phyloP scores from a whole-genome alignment of 2,888 invertebrate species.

The Rhagonycha lutea region DNA sequence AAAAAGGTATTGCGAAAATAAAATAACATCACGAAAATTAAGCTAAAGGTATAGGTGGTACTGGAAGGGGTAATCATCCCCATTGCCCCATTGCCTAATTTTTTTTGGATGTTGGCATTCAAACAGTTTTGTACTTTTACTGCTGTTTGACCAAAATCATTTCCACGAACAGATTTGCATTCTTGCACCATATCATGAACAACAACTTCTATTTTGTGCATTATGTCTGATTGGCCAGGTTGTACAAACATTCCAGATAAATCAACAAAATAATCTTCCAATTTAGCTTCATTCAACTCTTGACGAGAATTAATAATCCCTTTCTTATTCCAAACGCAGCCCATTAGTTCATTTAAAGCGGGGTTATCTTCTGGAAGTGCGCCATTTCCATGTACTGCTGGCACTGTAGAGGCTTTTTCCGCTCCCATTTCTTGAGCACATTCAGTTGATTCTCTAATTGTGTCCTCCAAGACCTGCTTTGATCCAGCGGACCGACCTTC shows the following conservation, averaged over 20 bases:
- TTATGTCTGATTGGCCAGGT: background rate
- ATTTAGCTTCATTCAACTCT: background rate
- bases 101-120: background rate
- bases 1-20: too few species aligned
- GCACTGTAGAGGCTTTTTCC: background rate
- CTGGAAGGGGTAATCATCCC: too few species aligned
- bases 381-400: background rate
- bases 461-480: background rate
- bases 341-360: background rate
- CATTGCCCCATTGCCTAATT: too few species aligned
- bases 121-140: background rate
- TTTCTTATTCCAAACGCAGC: constrained; percentile 2
- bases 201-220: background rate
- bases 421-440: background rate
- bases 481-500: background rate
- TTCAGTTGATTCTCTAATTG: background rate
- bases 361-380: constrained; percentile 1
- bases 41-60: too few species aligned
- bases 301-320: background rate
- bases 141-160: background rate
- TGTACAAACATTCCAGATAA: background rate
- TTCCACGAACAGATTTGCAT: background rate
- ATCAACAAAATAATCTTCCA: too few species aligned
- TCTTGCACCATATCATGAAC: background rate
- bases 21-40: too few species aligned